Base-by-base conservation (phyloP, 2,797 vertebrate genomes). In the Liparis tanakae region DNA sequence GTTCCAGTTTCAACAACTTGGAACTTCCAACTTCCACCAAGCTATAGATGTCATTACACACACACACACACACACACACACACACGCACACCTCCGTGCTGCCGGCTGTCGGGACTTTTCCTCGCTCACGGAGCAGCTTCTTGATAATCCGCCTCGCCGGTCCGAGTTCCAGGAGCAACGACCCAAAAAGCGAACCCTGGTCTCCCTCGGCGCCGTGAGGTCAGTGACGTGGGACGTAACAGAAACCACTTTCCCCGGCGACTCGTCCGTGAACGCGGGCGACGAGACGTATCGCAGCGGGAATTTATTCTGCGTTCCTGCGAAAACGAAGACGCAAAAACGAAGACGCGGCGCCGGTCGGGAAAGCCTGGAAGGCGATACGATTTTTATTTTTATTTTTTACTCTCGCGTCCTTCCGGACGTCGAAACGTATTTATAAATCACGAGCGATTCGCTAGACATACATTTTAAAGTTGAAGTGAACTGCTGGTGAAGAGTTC, bases 241-340 rank as follows among this genome's bases (percentile, higher is more conserved):
- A 37, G 1, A 64, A 46, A 67, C 51, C 10, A 43, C 81, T 76
- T 67, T 17, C 25, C 2, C 36, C 46, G 1, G 59, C 58, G 22
- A 80, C 73, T 79, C 56, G 70, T 86, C 70, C 53, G 55, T 70
- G 39, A 71, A 53, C 53, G 20, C 30, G 33, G 59, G 69, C 65
- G 56, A 78, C 39, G 46, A 58, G n/a, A 71, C 5, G 37, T 10
- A 74, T n/a, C 70, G 60, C 41, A 37, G n/a, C 22, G 8, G 25
- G 51, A 4, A 67, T 44, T 63, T 59, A 39, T 69, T 64, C 17
- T 20, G 0, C 15, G n/a, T 36, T 72, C 48, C n/a, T n/a, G 8
- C 0, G 5, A 7, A 37, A 36, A 56, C 65, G 12, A 20, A 75
- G 7, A 12, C n/a, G n/a, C n/a, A n/a, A n/a, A n/a, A n/a, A n/a